Percentiles rank a stretch among this genome's conserved stretches.
Conservation (phyloP, 2,113 vertebrate species). For the Tetraodon nigroviridis region DNA sequence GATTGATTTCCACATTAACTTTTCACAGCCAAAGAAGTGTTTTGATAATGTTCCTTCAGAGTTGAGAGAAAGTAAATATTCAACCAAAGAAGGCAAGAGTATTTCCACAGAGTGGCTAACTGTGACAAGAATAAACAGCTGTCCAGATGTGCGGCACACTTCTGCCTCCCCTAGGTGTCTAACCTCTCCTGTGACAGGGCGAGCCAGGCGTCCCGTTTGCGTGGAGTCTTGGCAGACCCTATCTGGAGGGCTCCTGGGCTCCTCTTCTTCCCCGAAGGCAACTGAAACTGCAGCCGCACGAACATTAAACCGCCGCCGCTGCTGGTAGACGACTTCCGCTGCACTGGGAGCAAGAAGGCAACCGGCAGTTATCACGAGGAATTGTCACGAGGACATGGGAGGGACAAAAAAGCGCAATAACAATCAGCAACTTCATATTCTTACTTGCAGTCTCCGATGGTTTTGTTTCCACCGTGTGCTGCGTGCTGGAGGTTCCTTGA, state of each 20-base stretch:
- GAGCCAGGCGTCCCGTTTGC: constrained; percentile 70
- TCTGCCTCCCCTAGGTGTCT: background rate
- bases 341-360: constrained; percentile 30
- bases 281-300: constrained; percentile 70
- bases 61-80: constrained; percentile 15
- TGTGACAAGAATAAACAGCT: background rate
- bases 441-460: constrained; percentile 47
- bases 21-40: constrained; percentile 7
- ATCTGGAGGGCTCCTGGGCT: constrained; percentile 36
- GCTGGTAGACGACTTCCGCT: constrained; percentile 20
- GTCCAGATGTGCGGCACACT: background rate
- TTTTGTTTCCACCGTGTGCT: background rate
- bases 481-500: constrained; percentile 30
- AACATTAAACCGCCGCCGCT: constrained; percentile 67
- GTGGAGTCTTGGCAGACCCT: constrained; percentile 33
- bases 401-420: background rate
- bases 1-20: background rate
- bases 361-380: background rate
- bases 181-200: constrained; percentile 75
- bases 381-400: background rate
- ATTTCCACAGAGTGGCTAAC: background rate
- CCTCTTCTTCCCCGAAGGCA: constrained; percentile 53
- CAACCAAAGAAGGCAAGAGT: background rate
- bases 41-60: constrained; percentile 11
- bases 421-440: background rate